phyloP scores from a whole-genome alignment of 2,888 invertebrate species.

The Plagiodera versicolora region DNA sequence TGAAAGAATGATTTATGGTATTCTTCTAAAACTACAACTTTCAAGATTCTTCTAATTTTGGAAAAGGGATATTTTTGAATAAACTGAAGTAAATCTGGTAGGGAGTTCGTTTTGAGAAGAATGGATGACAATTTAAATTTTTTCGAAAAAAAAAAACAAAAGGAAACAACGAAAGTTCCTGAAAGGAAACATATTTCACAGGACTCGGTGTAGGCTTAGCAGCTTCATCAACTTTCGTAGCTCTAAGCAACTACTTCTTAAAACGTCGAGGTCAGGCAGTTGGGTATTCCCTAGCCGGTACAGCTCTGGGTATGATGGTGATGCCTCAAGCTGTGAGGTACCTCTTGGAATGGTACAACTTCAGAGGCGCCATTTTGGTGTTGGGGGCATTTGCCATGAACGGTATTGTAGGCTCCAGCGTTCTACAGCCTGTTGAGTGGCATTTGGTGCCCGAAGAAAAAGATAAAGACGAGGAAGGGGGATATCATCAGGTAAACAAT shows the following conservation, averaged over 20 bases:
- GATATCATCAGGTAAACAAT: conserved; percentile 46
- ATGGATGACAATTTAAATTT: no score
- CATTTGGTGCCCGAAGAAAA: conserved; percentile 65
- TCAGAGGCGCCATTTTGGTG: conserved; percentile 69
- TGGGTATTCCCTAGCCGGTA: conserved; percentile 78
- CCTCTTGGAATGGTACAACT: conserved; percentile 65
- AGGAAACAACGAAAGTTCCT: no score
- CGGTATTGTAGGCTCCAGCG: conserved; percentile 66
- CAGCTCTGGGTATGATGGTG: conserved; percentile 76
- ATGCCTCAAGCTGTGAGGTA: conserved; percentile 75
- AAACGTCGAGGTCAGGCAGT: conserved; percentile 79
- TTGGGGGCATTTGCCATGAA: conserved; percentile 70
- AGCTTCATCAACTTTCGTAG: conserved; percentile 76
- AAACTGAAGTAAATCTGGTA: no score
- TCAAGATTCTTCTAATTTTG: no score
- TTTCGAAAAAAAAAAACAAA: no score
- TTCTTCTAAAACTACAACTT: no score
- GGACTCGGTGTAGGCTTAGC: conserved; percentile 78
- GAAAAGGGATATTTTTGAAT: no score
- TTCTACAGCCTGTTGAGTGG: conserved; percentile 73
- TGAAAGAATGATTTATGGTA: no score
- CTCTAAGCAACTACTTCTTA: conserved; percentile 75
- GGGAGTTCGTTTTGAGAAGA: no score
- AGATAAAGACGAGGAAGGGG: conserved; percentile 58
- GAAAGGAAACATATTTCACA: conserved; percentile 50